These are phyloP conservation scores for Buphagus erythrorhynchus DNA, from an alignment of 2,797 vertebrate species.

Conservation along the genomic window DNA sequence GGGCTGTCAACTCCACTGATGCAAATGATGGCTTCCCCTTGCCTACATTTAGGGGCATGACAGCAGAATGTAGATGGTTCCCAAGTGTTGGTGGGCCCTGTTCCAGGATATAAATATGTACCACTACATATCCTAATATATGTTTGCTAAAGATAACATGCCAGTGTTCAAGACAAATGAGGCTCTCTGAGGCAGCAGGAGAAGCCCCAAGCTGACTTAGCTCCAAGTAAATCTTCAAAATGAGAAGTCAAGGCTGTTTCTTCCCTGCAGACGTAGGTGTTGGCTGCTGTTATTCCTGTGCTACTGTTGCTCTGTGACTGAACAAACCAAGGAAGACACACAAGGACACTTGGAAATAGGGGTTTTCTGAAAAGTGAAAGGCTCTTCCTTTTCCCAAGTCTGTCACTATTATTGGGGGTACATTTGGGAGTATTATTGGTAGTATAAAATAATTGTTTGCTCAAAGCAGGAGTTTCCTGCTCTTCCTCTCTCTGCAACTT, in stretches of 20 bases:
- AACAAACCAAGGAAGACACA: background rate
- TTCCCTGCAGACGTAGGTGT: background rate
- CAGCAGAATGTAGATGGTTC: background rate
- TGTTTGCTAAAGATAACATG: background rate
- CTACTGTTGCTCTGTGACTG: background rate
- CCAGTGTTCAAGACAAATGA: background rate
- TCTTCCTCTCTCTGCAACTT: background rate
- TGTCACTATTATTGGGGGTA: background rate
- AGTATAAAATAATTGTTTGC: background rate
- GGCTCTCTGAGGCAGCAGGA: background rate
- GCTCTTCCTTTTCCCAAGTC: background rate
- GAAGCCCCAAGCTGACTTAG: background rate
- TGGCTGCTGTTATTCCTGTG: background rate
- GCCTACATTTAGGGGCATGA: background rate
- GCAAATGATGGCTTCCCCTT: background rate
- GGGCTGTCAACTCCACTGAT: background rate
- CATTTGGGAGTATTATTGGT: background rate
- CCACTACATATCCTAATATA: background rate
- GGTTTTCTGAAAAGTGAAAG: background rate
- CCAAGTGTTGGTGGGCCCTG: background rate
- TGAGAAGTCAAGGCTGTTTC: background rate
- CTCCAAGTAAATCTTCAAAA: background rate
- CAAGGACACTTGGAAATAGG: background rate
- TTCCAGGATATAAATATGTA: background rate
- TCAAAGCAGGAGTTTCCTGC: background rate